Base-by-base conservation (phyloP, 2,797 vertebrate species). In the Spondyliosoma cantharus region DNA sequence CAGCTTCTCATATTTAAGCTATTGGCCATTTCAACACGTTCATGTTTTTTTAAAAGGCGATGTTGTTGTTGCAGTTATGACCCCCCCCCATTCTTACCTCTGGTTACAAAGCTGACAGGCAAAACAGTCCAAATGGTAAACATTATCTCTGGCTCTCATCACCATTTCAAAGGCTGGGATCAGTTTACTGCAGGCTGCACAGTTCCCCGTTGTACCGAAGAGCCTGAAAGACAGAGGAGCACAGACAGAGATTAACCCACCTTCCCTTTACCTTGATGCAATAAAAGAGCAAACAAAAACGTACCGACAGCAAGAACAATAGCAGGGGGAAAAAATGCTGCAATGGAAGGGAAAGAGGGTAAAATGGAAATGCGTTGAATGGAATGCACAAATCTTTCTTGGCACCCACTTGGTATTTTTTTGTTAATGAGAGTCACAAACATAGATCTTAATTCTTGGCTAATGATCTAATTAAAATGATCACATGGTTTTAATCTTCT, bases 121-220 rank as follows among this genome's bases (percentile, higher is more conserved):
- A 83, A 99, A 99, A 96, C 98, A 99, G 96, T 99, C 98, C 93
- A 99, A 97, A 96, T 99, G 98, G 96, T 99, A 99, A 94, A 99
- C 98, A 85, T 99, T 99, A 96, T 99, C 98, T 96, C 98, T 96
- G 95, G 98, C 98, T 95, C 98, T 97, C 98, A 99, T 99, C 96
- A 99, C 98, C 98, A 99, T 99, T 96, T 99, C 98, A 92, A 99
- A 99, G 94, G 98, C 98, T 91, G 98, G 98, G 96, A 99, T 99
- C 95, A 99, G 96, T 96, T 99, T 99, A 96, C 97, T 99, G 95
- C 98, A 99, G 90, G 98, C 98, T 67, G 98, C 98, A 64, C 98
- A 99, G 96, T 99, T 99, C 95, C 98, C 98, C 5, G 98, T 99
- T 88, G 97, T 99, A 93, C 98, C 98, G 74, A 99, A 99, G 90